Conservation (phyloP, 2,113 vertebrate genomes). For the Neofelis nebulosa region DNA sequence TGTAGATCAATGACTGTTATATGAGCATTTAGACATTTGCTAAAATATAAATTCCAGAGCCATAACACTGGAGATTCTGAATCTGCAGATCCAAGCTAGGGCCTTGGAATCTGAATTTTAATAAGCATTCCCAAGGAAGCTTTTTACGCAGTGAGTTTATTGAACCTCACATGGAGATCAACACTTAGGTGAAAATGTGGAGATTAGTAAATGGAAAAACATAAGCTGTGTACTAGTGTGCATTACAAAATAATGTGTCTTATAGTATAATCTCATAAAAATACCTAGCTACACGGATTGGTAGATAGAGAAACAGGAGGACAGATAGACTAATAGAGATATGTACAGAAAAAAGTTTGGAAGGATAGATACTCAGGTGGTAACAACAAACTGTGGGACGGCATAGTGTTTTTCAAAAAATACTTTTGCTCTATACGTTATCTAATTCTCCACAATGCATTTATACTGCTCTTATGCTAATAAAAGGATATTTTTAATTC, state of each 20-base stretch:
- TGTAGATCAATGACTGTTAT: neutral
- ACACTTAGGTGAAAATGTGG: neutral
- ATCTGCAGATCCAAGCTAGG: neutral
- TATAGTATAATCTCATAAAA: neutral
- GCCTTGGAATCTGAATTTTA: neutral
- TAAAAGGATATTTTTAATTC: neutral
- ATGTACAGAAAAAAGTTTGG: neutral
- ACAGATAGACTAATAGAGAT: neutral
- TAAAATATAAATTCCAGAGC: neutral
- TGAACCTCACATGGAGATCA: neutral
- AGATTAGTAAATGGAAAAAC: neutral
- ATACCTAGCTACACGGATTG: neutral
- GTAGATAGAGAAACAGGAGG: neutral
- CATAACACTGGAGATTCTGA: neutral
- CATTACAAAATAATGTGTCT: neutral
- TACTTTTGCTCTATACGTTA: slow-evolving; percentile 12
- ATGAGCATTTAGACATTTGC: neutral
- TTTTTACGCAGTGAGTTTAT: neutral
- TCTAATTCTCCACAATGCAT: neutral
- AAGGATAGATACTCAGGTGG: neutral
- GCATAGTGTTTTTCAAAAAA: neutral
- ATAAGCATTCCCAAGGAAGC: neutral
- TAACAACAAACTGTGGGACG: neutral
- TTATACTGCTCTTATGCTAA: neutral
- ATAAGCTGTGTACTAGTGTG: neutral